Base-by-base conservation (phyloP, 2,113 vertebrate species). In the Cynocephalus volans region DNA sequence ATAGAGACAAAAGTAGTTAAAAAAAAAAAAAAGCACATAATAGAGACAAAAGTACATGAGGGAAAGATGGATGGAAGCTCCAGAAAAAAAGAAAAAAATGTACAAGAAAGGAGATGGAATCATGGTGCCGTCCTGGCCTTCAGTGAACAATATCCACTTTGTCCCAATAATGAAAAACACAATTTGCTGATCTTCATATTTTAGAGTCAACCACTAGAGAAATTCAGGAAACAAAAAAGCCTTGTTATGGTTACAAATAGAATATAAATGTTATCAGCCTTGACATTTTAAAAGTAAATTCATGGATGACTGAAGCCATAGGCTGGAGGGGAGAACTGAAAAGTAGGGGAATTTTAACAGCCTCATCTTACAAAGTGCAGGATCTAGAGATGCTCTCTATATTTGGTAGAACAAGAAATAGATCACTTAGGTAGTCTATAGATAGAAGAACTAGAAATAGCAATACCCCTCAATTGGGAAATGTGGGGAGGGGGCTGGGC, bases 361-460 rank as follows among this genome's bases (percentile, higher is more conserved):
- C 36, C 48, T 58, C 45, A 3, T 85, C 62, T 89, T 81, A 54
- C 79, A 60, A 36, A 80, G 33, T 5, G 11, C 28, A n/a, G 67
- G 7, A 58, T 77, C 73, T 36, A 86, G 60, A 95, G 23, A 41
- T 23, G 56, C 48, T 89, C 62, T 41, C 91, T 69, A 3, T 45
- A 60, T 73, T 73, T 92, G 64, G 17, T 26, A 95, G 84, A 79
- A 97, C 50, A 62, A 90, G 36, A 93, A 87, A 79, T 62, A 84
- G 62, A 62, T 75, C 58, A 64, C 41, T 90, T 33, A 36, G 56
- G 50, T 23, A 54, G 89, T n/a, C 72, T 72, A 86, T 14, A 85
- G 64, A 80, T 1, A 87, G 52, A 87, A 73, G 56, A 87, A 67
- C 77, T 88, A 26, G 76, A 85, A 82, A 67, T 5, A 82, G 23